A percentile compares a stretch with the other conserved stretches of the same genome.
Evolutionary conservation across 2,113 vertebrate species (phyloP).

Genomic region (Gnathochromis pfefferi): DNA sequence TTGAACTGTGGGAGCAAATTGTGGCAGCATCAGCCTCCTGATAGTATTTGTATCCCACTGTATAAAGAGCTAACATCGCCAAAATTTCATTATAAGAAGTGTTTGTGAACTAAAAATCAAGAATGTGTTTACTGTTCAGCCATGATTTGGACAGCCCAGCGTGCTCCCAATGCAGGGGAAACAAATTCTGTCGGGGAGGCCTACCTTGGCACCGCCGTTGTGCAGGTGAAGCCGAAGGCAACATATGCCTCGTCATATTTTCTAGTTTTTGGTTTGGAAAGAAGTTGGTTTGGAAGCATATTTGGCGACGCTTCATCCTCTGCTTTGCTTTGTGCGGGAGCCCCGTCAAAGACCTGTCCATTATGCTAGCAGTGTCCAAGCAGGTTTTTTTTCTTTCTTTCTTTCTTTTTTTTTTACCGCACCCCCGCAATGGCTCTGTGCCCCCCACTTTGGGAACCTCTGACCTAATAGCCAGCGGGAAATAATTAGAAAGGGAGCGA

Average conservation of each 20-base stretch:
- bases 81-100: not conserved
- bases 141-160: not conserved
- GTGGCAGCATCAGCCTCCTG: not conserved
- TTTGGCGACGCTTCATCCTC: not conserved
- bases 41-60: not conserved
- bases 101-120: not conserved
- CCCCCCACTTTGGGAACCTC: not conserved
- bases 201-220: not conserved
- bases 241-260: fast-evolving
- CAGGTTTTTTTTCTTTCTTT: not conserved
- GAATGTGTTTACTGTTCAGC: not conserved
- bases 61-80: not conserved
- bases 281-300: not conserved
- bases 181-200: fast-evolving
- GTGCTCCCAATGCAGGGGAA: not conserved
- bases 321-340: not conserved
- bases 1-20: not conserved
- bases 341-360: not conserved
- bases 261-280: not conserved
- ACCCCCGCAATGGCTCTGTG: not conserved
- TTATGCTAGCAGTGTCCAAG: not conserved
- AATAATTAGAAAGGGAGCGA: not conserved
- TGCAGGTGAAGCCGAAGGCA: not conserved
- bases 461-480: not conserved
- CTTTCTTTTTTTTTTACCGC: fast-evolving